Conservation (phyloP, 2,888 invertebrate genomes). For the Oscheius sp. region DNA sequence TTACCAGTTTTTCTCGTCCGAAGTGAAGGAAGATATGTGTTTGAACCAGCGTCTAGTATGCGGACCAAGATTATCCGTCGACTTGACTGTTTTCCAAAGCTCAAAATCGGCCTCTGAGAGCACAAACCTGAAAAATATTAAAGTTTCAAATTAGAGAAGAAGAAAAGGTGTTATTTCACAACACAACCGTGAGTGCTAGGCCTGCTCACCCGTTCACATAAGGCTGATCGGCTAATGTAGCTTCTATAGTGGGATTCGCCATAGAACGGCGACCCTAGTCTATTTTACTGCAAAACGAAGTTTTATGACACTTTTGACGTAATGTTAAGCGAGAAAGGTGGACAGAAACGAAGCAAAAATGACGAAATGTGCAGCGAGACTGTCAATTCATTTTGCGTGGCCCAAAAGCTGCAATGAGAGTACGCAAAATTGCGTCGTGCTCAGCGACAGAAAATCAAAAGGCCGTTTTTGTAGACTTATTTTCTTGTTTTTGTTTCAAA, state of each 20-base stretch:
- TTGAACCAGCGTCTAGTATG: conserved; percentile 47
- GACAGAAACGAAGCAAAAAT: too few relatives aligned
- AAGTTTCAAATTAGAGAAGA: not conserved
- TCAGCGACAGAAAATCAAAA: too few relatives aligned
- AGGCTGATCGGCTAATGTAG: conserved; percentile 40
- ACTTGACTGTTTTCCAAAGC: conserved; percentile 32
- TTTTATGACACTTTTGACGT: too few relatives aligned
- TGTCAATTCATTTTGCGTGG: too few relatives aligned
- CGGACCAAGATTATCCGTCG: conserved; percentile 31
- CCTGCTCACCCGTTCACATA: conserved; percentile 47
- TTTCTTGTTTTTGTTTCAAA: too few relatives aligned
- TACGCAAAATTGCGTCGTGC: too few relatives aligned
- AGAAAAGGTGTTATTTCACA: conserved; percentile 22
- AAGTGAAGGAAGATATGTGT: conserved; percentile 44
- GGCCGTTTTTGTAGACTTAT: too few relatives aligned
- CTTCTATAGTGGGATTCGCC: conserved; percentile 18
- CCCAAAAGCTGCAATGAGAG: too few relatives aligned
- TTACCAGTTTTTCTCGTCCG: conserved; percentile 3
- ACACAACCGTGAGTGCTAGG: conserved; percentile 2
- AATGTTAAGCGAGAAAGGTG: too few relatives aligned
- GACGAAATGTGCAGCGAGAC: too few relatives aligned
- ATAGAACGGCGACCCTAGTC: not conserved
- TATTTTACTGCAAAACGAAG: too few relatives aligned
- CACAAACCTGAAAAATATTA: conserved; percentile 38
- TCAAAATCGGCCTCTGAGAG: conserved; percentile 43